Base-by-base conservation (phyloP, 2,888 invertebrate species). In the Petrophora chlorosata region DNA sequence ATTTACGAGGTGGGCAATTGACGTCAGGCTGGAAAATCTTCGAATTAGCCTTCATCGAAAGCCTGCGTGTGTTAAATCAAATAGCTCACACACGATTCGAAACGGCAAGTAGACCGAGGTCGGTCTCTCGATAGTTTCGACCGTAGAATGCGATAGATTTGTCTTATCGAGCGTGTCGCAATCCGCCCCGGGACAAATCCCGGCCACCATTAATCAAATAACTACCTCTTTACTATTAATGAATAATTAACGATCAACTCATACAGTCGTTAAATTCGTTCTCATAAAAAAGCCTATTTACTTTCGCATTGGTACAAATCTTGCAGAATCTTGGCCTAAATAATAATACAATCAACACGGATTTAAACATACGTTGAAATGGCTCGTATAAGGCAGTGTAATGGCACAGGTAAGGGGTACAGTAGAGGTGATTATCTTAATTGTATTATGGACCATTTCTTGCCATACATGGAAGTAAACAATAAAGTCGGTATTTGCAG, bases 11-110 rank as follows among this genome's bases (percentile, higher is more conserved):
- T 60, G 53, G 52, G n/a, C n/a, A n/a, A n/a, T 51, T 50, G 32
- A 40, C 39, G 28, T 53, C n/a, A 15, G 19, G 1, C 30, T 13
- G 19, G 29, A 40, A 45, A 58, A 59, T 68, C 65, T 65, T 64
- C 60, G 35, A 44, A 55, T 29, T 56, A 70, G 63, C 77, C 76
- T 76, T 71, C 68, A 63, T 63, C 48, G 54, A 61, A 53, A 55
- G 53, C 59, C 50, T 55, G 61, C 19, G 59, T 68, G 65, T 57
- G 59, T 61, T 64, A 55, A 70, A 67, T 70, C 70, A 70, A 79
- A 78, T 77, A 76, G 78, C 74, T 75, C 61, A 72, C 59, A 80
- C 81, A 80, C 76, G 82, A 76, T 57, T 68, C 56, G 53, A 70
- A 67, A 49, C 67, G 54, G 62, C 65, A 64, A 74, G 75, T 82